Base-by-base conservation (phyloP, 2,888 invertebrate genomes). In the Spodoptera exigua region DNA sequence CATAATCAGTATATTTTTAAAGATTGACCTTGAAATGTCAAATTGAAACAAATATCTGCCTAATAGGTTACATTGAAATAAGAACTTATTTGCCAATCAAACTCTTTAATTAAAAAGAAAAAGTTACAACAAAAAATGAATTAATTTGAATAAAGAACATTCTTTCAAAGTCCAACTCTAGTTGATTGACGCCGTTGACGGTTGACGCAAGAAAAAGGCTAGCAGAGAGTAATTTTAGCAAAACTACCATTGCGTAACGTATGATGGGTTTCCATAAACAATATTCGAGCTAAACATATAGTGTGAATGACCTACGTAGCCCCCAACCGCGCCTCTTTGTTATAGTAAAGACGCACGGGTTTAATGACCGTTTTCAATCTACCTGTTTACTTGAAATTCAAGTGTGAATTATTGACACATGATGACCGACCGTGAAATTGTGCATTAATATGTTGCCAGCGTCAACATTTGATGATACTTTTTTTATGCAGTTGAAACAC, bases 251-350 rank as follows among this genome's bases (percentile, higher is more conserved):
- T 72, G 63, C 73, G 78, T 77, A 77, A 70, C 78, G 37, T 59
- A 72, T 56, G 76, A 70, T 63, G 74, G 64, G 58, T 76, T 78
- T 78, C 66, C 78, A 74, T 78, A 78, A 78, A 78, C 78, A 75
- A 76, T 78, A 76, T 74, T 60, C 78, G 74, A 57, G 64, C 69
- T 75, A 70, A 79, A 71, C 75, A 70, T 41, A 68, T 58, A 58
- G 70, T 65, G 76, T 63, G 78, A 77, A 77, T 64, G 80, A 76
- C 73, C 80, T 55, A 55, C 78, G 69, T 55, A 68, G 70, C 76
- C 75, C 80, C 81, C 79, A 76, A 66, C 61, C 73, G 80, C 74
- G 78, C 81, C 80, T 76, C 80, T 70, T 69, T 76, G 75, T 70
- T 73, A 68, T 69, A 68, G 57, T 71, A 69, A 76, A 77, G 65